Evolutionary conservation across 2,113 vertebrate genomes (phyloP), one percentile per base, ranked within the genome.

Genomic region (Python bivittatus): DNA sequence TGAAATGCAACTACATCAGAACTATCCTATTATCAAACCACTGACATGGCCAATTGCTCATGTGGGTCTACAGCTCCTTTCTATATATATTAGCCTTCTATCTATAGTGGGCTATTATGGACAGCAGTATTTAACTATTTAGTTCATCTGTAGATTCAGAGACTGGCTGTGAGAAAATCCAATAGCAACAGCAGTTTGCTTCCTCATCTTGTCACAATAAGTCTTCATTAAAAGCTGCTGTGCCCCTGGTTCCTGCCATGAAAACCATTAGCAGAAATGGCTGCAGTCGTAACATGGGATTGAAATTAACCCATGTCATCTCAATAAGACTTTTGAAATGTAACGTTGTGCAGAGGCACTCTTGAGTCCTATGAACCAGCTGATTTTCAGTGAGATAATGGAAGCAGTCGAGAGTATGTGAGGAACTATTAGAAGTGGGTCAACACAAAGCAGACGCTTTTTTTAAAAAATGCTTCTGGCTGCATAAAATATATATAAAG

Each of bases 71-170:
- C 15, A 68, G 12, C 29, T n/a, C 29, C n/a, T 68, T n/a, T 13
- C 64, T 6, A 60, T 61, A n/a, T 68, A 68, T 6, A 12, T 68
- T 68, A 68, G 64, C 64, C n/a, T 33, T 72, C 64, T 72, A 72
- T 72, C 4, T 33, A 72, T 72, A 13, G 29, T 72, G 64, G 29
- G 13, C 13, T 33, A 33, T 72, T 72, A 72, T n/a, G 33, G n/a
- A 33, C 5, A 2, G 12, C 64, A 33, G 17, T 72, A 5, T 33
- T 33, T 33, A 72, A 13, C n/a, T 33, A 72, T 33, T 33, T n/a
- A 88, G 90, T 92, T 93, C 54, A 20, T 68, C 7, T 93, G 4
- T 3, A 84, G 23, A 53, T 94, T 95, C 61, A 90, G 92, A n/a
- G 22, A 87, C 1, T 20, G 2, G 0, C 48, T 93, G 1, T 84